Percentiles rank a stretch among this genome's conserved stretches.
phyloP scores from a whole-genome alignment of 1,140 invertebrate genomes.

The Delia radicum region DNA sequence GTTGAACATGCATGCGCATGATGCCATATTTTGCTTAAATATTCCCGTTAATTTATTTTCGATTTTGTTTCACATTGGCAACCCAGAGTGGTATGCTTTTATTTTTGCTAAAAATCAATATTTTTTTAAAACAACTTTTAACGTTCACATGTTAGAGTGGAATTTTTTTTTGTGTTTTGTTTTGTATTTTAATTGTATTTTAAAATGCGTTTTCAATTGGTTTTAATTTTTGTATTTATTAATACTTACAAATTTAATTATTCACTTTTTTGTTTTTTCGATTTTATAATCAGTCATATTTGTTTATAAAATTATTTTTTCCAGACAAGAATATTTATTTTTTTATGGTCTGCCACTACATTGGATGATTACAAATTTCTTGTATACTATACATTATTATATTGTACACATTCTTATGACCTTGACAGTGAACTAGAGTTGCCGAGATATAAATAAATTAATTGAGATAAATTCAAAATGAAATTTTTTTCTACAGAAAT shows the following conservation, averaged over 20 bases:
- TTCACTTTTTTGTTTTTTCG: neutral
- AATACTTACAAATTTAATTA: neutral
- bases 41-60: too few species aligned
- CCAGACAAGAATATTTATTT: neutral
- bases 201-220: neutral
- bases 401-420: neutral
- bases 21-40: neutral
- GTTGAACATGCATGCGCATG: too few species aligned
- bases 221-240: neutral
- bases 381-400: neutral
- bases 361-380: neutral
- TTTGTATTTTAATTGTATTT: neutral
- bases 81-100: neutral
- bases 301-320: neutral
- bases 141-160: neutral
- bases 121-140: neutral
- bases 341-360: neutral
- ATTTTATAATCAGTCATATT: neutral
- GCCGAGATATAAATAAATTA: too few species aligned
- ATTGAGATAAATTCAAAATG: too few species aligned
- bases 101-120: neutral
- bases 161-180: neutral
- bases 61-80: neutral
- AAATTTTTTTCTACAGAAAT: too few species aligned
- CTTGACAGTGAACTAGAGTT: neutral